Conservation (phyloP, 2,888 invertebrate genomes). For the Charanyca ferruginea region DNA sequence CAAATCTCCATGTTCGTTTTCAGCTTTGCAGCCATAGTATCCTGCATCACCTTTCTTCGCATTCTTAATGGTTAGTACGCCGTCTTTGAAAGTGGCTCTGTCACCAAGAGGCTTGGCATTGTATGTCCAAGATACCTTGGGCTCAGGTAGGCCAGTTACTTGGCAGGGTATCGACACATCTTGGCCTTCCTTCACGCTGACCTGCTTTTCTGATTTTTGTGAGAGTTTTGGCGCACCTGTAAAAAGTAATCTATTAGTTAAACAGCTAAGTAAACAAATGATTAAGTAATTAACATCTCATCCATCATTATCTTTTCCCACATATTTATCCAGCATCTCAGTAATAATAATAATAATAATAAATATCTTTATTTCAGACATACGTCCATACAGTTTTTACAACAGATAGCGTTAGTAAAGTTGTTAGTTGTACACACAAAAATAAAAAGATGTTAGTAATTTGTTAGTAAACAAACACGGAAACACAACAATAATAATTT, state of each 20-base stretch:
- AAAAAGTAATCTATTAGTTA: neutral
- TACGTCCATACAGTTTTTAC: no score
- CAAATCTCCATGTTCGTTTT: slow-evolving; percentile 74
- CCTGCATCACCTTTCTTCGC: slow-evolving; percentile 76
- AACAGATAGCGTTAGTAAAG: no score
- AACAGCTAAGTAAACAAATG: neutral
- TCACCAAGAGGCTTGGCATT: slow-evolving; percentile 72
- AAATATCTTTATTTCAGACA: no score
- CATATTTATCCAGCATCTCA: no score
- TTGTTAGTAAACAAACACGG: no score
- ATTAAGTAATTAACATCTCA: no score
- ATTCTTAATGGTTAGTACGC: slow-evolving; percentile 75
- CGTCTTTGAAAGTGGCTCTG: slow-evolving; percentile 60
- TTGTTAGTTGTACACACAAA: no score
- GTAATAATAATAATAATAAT: no score
- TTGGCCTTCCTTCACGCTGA: slow-evolving; percentile 69
- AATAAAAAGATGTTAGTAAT: no score
- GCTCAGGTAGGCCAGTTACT: slow-evolving; percentile 71
- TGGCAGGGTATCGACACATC: slow-evolving; percentile 79
- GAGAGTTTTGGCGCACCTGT: slow-evolving; percentile 77
- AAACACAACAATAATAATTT: no score
- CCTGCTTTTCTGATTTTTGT: slow-evolving; percentile 67
- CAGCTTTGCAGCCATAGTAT: slow-evolving; percentile 81
- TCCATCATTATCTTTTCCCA: no score
- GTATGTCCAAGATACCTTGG: slow-evolving; percentile 74